A percentile compares a stretch with the other conserved stretches of the same genome.
Evolutionary conservation across 2,113 vertebrate genomes (phyloP).

Genomic region (Holacanthus passer): DNA sequence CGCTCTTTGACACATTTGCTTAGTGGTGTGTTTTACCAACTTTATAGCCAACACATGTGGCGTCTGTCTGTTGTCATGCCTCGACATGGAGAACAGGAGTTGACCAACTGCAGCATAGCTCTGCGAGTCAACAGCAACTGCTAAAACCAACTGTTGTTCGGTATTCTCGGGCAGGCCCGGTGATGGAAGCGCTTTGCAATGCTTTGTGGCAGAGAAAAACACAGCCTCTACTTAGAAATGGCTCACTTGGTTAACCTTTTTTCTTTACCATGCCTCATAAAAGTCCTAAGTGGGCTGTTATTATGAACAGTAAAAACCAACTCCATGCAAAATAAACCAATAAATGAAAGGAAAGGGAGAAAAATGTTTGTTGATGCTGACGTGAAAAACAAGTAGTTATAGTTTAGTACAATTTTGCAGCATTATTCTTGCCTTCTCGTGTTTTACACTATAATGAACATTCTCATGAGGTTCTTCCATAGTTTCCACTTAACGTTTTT

Average conservation of each 20-base stretch:
- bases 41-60: constrained; percentile 76
- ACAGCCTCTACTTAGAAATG: constrained; percentile 61
- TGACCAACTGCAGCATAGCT: constrained; percentile 77
- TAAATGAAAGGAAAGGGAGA: constrained; percentile 47
- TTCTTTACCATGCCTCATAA: constrained; percentile 64
- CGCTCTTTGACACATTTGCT: constrained; percentile 73
- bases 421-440: constrained; percentile 14
- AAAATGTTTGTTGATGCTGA: constrained; percentile 29
- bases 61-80: constrained; percentile 63
- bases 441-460: constrained; percentile 21
- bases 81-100: constrained; percentile 74
- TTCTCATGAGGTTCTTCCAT: constrained; percentile 21
- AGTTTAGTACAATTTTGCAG: constrained; percentile 6
- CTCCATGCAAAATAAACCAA: constrained; percentile 58
- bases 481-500: constrained; percentile 32
- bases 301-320: constrained; percentile 64
- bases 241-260: constrained; percentile 72
- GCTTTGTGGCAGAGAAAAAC: constrained; percentile 75
- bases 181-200: constrained; percentile 79
- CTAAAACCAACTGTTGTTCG: constrained; percentile 78
- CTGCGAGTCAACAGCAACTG: constrained; percentile 82
- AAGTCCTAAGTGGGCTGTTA: constrained; percentile 60
- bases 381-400: constrained; percentile 29
- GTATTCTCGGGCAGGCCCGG: constrained; percentile 57
- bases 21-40: constrained; percentile 62